A percentile compares a stretch with the other conserved stretches of the same genome.
Conservation (phyloP, 2,888 invertebrate genomes). For the Germaria angustata region DNA sequence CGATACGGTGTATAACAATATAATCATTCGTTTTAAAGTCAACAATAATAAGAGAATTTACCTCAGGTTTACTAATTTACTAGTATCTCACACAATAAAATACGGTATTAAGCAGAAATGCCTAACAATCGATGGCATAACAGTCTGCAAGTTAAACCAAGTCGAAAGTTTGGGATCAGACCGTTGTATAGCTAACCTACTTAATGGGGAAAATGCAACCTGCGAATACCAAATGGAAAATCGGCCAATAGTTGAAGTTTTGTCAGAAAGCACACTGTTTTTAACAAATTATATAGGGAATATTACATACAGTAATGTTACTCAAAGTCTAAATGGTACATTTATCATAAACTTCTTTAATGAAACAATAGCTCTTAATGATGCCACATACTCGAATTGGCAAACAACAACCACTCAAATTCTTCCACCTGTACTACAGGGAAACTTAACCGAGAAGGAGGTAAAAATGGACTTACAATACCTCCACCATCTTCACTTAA, state of each 20-base stretch:
- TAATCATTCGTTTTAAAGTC: background rate
- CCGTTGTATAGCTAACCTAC: slow-evolving; percentile 38
- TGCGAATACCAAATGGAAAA: too few relatives aligned
- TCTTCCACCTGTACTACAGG: slow-evolving; percentile 36
- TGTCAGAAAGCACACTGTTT: slow-evolving; percentile 54
- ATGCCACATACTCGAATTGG: too few relatives aligned
- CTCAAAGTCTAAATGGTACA: slow-evolving; percentile 41
- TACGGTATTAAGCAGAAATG: slow-evolving; percentile 2
- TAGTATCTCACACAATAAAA: background rate
- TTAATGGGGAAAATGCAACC: slow-evolving; percentile 44
- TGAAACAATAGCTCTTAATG: slow-evolving; percentile 15
- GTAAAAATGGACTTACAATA: slow-evolving; percentile 34
- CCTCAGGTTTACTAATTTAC: background rate
- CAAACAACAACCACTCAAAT: slow-evolving; percentile 51
- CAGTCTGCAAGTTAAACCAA: slow-evolving; percentile 10
- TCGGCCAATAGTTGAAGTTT: too few relatives aligned
- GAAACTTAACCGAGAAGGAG: slow-evolving; percentile 34
- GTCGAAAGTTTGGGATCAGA: background rate
- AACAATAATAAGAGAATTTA: too few relatives aligned
- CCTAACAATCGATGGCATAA: background rate
- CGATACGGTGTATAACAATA: slow-evolving; percentile 5
- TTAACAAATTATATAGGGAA: slow-evolving; percentile 49
- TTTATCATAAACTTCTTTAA: slow-evolving; percentile 23
- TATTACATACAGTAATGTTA: slow-evolving; percentile 21
- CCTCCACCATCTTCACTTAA: background rate